A percentile compares a stretch with the other conserved stretches of the same genome.
phyloP scores from a whole-genome alignment of 30 jellyfish, hydroid and myxozoan genomes.

The Chrysaora quinquecirrha region DNA sequence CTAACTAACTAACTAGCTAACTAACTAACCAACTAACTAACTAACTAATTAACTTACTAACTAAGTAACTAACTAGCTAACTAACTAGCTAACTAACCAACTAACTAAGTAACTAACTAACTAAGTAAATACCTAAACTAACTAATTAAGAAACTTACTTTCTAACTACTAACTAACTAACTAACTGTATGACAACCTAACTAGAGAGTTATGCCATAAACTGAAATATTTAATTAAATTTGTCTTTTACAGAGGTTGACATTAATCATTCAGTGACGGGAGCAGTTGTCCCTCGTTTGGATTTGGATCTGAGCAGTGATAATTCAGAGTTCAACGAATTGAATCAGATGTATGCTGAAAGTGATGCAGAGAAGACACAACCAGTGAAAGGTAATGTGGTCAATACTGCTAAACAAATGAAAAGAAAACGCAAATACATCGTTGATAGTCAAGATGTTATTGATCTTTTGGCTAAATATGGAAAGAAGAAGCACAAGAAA shows the following conservation, averaged over 20 bases:
- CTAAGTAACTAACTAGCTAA: too few relatives aligned
- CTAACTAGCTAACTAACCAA: too few relatives aligned
- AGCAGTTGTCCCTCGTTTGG: conserved; percentile 40
- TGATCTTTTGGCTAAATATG: not conserved
- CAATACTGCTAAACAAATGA: not conserved
- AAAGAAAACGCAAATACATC: not conserved
- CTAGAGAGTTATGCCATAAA: too few relatives aligned
- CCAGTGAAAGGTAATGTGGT: not conserved
- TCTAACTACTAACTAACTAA: too few relatives aligned
- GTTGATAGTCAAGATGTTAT: not conserved
- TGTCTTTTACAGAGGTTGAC: not conserved
- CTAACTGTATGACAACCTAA: too few relatives aligned
- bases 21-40: too few relatives aligned
- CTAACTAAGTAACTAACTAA: too few relatives aligned
- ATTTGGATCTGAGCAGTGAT: conserved; percentile 42
- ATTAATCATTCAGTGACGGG: not conserved
- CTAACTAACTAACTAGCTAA: too few relatives aligned
- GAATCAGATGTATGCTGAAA: not conserved
- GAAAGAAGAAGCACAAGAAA: not conserved
- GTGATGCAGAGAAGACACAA: not conserved
- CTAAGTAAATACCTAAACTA: too few relatives aligned
- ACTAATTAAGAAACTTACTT: too few relatives aligned
- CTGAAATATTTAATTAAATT: not conserved
- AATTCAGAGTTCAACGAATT: conserved; percentile 16
- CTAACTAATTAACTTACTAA: too few relatives aligned